These are phyloP conservation scores for Netelia fuscicornis DNA, from an alignment of 2,888 invertebrate genomes.

Conservation along the genomic window DNA sequence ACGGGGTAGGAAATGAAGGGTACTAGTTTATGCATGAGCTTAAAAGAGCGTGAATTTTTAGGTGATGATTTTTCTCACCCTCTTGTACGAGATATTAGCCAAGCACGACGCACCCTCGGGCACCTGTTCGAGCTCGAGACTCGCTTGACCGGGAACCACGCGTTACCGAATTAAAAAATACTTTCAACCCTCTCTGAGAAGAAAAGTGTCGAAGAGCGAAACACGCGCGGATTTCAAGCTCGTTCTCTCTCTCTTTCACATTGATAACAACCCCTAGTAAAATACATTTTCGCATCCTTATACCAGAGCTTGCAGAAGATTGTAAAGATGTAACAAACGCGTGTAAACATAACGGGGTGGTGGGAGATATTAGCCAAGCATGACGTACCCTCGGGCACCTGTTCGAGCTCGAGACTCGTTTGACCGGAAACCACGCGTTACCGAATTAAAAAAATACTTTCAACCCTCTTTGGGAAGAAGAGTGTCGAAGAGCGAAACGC, in stretches of 20 bases:
- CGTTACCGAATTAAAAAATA: not conserved
- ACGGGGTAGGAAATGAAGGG: not conserved
- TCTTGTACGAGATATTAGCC: not conserved
- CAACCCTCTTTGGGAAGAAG: not conserved
- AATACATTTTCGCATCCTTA: not conserved
- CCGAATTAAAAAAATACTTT: slow-evolving; percentile 7
- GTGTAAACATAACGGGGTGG: not conserved
- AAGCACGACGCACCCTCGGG: no score
- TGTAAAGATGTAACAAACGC: not conserved
- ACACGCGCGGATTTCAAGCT: not conserved
- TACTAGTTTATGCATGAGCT: slow-evolving; percentile 48
- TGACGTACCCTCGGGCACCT: slow-evolving; percentile 32
- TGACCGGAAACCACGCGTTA: slow-evolving; percentile 10
- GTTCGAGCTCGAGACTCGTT: slow-evolving; percentile 29
- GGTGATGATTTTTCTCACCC: slow-evolving; percentile 18
- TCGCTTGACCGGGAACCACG: no score
- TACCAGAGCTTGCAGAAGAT: not conserved
- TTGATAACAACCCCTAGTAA: no score
- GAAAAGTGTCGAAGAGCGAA: not conserved
- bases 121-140: no score
- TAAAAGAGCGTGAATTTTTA: slow-evolving; percentile 36
- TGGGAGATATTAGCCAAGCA: slow-evolving; percentile 13
- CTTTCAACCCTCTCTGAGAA: not conserved
- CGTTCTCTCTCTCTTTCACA: no score
- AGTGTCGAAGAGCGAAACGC: not conserved